phyloP scores from a whole-genome alignment of 2,888 invertebrate species.

The Dicyrtoma fusca region DNA sequence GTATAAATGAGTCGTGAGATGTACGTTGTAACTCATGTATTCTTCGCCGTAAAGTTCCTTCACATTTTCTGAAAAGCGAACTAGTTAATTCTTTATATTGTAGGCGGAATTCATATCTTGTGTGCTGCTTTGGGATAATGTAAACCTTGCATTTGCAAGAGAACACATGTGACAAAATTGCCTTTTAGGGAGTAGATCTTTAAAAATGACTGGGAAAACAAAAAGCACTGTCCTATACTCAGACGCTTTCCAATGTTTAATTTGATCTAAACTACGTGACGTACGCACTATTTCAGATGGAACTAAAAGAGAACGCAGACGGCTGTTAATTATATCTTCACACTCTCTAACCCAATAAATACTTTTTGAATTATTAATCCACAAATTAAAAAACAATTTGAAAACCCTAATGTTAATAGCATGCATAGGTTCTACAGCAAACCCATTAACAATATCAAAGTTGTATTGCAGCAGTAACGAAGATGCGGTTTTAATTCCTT shows the following conservation, averaged over 20 bases:
- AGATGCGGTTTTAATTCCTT: constrained; percentile 36
- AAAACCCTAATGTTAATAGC: constrained; percentile 34
- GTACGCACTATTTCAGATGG: neutral
- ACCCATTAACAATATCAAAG: constrained; percentile 41
- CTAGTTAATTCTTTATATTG: neutral
- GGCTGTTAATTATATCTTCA: neutral
- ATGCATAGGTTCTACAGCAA: constrained; percentile 42
- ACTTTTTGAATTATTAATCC: constrained; percentile 34
- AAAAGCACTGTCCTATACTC: neutral
- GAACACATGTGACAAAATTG: neutral
- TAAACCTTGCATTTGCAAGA: neutral
- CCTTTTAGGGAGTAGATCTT: neutral
- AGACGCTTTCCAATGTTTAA: neutral
- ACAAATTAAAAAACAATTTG: constrained; percentile 22
- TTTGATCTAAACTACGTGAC: neutral
- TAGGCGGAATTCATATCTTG: no score
- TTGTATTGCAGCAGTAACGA: constrained; percentile 14
- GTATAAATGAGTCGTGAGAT: neutral
- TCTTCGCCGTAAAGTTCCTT: neutral
- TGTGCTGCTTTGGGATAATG: neutral
- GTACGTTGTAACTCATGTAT: neutral
- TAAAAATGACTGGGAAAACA: neutral
- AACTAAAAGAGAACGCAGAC: neutral
- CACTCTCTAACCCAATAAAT: constrained; percentile 35
- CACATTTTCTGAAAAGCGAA: neutral